A percentile compares a stretch with the other conserved stretches of the same genome.
Conservation (phyloP, 2,888 invertebrate species). For the Leptothorax acervorum region DNA sequence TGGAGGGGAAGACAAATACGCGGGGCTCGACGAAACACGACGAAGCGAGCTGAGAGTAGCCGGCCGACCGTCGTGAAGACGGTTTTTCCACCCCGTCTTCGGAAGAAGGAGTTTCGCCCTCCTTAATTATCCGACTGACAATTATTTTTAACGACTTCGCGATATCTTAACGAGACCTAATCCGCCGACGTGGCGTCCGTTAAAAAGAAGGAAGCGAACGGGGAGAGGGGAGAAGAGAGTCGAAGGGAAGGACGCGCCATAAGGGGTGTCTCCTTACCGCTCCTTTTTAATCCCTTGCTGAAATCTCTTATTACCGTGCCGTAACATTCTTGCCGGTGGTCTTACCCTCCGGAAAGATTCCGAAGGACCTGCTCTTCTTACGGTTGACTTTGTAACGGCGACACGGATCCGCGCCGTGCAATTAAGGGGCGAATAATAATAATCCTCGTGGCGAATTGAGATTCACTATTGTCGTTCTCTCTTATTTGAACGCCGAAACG, state of each 20-base stretch:
- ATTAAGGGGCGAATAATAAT: conserved; percentile 53
- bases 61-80: conserved; percentile 48
- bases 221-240: conserved; percentile 51
- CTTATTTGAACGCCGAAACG: neutral
- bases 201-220: conserved; percentile 65
- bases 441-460: conserved; percentile 46
- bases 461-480: conserved; percentile 15
- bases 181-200: conserved; percentile 76
- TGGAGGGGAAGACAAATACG: conserved; percentile 62
- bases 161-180: conserved; percentile 83
- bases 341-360: conserved; percentile 48
- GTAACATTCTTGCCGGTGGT: conserved; percentile 42
- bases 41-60: conserved; percentile 71
- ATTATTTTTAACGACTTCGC: conserved; percentile 85
- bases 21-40: conserved; percentile 56
- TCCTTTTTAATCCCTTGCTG: conserved; percentile 70
- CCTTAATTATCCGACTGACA: conserved; percentile 84
- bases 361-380: conserved; percentile 48
- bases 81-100: conserved; percentile 23
- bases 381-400: conserved; percentile 53
- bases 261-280: conserved; percentile 70
- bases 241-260: conserved; percentile 60
- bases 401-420: conserved; percentile 49
- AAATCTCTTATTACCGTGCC: conserved; percentile 61
- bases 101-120: conserved; percentile 62